Evolutionary conservation across 1,140 invertebrate species (phyloP).

Genomic region (Paramacrobiotus metropolitanus): DNA sequence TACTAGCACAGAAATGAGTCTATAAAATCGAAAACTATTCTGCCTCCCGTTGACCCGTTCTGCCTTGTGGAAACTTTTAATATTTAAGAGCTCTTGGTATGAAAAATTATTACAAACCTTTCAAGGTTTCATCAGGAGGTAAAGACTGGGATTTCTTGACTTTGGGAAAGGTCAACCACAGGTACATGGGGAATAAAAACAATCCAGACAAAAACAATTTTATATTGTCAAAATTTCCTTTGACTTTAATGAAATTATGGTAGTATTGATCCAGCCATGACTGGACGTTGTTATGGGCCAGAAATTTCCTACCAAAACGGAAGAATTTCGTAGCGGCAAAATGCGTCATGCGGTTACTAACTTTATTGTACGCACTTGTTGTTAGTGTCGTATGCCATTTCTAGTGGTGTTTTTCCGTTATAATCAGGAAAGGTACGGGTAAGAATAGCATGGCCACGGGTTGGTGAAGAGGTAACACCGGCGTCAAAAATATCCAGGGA

Average conservation of each 20-base stretch:
- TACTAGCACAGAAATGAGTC: no score
- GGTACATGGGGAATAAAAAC: not conserved
- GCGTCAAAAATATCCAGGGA: not conserved
- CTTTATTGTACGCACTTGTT: not conserved
- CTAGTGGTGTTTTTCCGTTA: not conserved
- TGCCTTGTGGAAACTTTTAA: no score
- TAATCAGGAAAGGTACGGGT: not conserved
- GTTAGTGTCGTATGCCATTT: constrained; percentile 1
- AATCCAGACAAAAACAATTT: not conserved
- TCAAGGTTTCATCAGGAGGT: no score
- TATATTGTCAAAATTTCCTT: not conserved
- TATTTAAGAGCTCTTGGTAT: no score
- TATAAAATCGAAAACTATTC: no score
- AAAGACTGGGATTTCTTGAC: no score
- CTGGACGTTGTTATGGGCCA: not conserved
- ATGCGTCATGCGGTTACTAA: no score
- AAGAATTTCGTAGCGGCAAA: no score
- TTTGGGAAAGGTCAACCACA: not conserved
- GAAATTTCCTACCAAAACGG: not conserved
- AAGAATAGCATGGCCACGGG: not conserved
- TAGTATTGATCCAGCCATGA: not conserved
- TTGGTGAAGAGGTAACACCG: not conserved
- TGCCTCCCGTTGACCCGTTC: no score
- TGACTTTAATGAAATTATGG: not conserved
- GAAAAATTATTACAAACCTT: no score